phyloP scores from a whole-genome alignment of 2,113 vertebrate genomes.

The Campylomormyrus tamandua region DNA sequence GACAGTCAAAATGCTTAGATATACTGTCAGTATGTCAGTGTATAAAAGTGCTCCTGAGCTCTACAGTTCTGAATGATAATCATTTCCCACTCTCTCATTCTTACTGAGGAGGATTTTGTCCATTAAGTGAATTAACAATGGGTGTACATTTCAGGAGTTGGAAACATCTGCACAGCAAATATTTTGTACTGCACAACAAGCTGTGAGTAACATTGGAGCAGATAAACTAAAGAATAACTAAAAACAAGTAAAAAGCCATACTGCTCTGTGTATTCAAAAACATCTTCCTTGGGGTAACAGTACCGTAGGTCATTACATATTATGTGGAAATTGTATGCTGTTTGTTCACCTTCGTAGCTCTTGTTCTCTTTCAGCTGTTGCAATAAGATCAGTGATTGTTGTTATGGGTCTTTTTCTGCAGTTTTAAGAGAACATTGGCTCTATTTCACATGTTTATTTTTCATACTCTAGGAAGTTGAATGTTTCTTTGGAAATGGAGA shows the following conservation, averaged over 20 bases:
- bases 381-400: not conserved
- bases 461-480: not conserved
- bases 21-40: not conserved
- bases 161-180: not conserved
- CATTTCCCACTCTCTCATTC: no score
- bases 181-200: not conserved
- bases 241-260: not conserved
- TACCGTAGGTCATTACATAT: not conserved
- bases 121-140: not conserved
- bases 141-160: not conserved
- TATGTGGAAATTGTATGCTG: not conserved
- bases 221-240: not conserved
- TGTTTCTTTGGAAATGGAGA: not conserved
- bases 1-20: not conserved
- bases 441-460: not conserved
- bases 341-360: not conserved
- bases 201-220: not conserved
- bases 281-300: not conserved
- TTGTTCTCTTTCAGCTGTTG: not conserved
- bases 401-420: not conserved
- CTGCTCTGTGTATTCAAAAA: not conserved
- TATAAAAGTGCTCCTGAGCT: not conserved
- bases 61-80: no score
- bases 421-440: not conserved
- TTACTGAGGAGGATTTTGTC: not conserved